phyloP scores from a whole-genome alignment of 2,797 vertebrate genomes.

The Oryzias sinensis region DNA sequence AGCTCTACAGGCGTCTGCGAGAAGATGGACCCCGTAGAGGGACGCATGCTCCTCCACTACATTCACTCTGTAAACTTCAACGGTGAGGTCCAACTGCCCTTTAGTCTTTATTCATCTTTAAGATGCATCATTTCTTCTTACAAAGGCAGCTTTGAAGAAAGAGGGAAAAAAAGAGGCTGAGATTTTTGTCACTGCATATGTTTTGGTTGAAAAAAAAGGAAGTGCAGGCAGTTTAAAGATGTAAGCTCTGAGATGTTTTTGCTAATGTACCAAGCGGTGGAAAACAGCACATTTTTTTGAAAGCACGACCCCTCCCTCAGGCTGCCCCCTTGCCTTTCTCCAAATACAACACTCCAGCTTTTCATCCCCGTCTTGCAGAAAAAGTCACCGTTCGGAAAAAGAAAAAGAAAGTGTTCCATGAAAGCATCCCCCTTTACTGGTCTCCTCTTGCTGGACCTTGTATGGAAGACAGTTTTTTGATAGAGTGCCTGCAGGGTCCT shows the following conservation, averaged over 20 bases:
- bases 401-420: constrained; percentile 54
- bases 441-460: constrained; percentile 47
- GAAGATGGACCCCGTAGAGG: constrained; percentile 86
- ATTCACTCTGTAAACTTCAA: constrained; percentile 87
- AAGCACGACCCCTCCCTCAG: constrained; percentile 50
- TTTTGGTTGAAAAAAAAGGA: constrained; percentile 30
- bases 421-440: constrained; percentile 69
- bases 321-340: constrained; percentile 43
- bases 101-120: too few relatives aligned
- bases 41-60: constrained; percentile 81
- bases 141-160: neutral
- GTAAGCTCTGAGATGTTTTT: constrained; percentile 53
- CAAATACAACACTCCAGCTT: constrained; percentile 51
- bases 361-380: constrained; percentile 58
- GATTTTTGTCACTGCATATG: constrained; percentile 6
- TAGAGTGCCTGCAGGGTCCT: constrained; percentile 68
- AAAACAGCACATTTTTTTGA: constrained; percentile 48
- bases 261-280: constrained; percentile 61
- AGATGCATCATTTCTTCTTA: too few relatives aligned
- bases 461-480: constrained; percentile 59
- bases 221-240: constrained; percentile 49
- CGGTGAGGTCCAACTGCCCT: constrained; percentile 71
- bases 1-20: constrained; percentile 83
- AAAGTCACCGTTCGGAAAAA: constrained; percentile 50
- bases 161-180: neutral